Conservation (phyloP, 2,113 vertebrate genomes). For the Petrocephalus zakoni region DNA sequence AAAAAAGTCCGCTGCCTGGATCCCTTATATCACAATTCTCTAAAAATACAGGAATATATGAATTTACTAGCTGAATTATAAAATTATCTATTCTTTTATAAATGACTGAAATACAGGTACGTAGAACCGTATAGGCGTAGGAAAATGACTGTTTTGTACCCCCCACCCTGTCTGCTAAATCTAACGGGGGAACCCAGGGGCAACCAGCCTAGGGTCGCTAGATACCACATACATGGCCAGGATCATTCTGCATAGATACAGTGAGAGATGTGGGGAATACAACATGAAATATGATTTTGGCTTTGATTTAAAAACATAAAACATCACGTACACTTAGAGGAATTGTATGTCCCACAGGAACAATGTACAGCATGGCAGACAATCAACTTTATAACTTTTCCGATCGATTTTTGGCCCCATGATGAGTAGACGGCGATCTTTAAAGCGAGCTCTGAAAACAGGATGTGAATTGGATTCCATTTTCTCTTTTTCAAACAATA, state of each 20-base stretch:
- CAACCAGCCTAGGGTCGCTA: neutral
- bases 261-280: neutral
- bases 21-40: neutral
- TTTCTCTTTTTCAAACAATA: neutral
- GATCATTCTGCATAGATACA: neutral
- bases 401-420: neutral
- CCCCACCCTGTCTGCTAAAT: neutral
- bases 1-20: neutral
- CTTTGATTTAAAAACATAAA: neutral
- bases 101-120: neutral
- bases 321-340: neutral
- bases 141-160: neutral
- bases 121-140: neutral
- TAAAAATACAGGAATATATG: neutral
- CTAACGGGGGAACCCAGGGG: neutral
- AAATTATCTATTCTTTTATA: neutral
- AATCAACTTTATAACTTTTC: neutral
- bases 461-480: neutral
- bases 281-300: neutral
- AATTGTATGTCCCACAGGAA: neutral
- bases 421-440: neutral
- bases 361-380: neutral
- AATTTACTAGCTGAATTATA: neutral
- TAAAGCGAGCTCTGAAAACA: neutral
- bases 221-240: neutral